phyloP scores from a whole-genome alignment of 2,113 vertebrate genomes.

The Nymphicus hollandicus region DNA sequence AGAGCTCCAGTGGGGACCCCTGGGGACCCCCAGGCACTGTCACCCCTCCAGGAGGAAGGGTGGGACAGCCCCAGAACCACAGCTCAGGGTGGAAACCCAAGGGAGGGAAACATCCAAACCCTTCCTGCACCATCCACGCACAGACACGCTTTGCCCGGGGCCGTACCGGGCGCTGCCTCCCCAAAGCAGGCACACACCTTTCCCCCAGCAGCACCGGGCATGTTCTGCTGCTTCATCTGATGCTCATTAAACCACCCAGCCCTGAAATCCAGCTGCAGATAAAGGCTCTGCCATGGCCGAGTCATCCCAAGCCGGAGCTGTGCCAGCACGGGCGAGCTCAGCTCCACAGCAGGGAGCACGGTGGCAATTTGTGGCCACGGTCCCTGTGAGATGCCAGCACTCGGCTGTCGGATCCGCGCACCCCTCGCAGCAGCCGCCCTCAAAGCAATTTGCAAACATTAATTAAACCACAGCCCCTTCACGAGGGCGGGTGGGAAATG shows the following conservation, averaged over 20 bases:
- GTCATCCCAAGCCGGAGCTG: not conserved
- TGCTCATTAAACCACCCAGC: not conserved
- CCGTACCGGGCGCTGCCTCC: not conserved
- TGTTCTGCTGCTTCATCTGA: not conserved
- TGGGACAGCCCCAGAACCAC: not conserved
- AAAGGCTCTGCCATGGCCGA: not conserved
- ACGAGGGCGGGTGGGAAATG: not conserved
- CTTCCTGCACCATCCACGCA: not conserved
- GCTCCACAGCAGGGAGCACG: not conserved
- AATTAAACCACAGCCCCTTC: not conserved
- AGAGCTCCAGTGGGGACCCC: fast-evolving
- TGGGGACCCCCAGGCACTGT: fast-evolving
- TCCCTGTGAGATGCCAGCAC: not conserved
- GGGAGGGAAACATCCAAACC: not conserved
- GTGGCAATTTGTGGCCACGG: not conserved
- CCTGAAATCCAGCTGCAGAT: not conserved
- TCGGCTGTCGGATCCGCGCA: not conserved
- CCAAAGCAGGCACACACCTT: not conserved
- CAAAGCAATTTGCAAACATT: not conserved
- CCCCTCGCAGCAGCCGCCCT: not conserved
- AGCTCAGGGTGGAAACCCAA: not conserved
- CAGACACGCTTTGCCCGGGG: not conserved
- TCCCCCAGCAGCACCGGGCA: not conserved
- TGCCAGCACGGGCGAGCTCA: fast-evolving
- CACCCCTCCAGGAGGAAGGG: not conserved